These are phyloP conservation scores for Acanthosepion pharaonis DNA, from an alignment of 2,888 invertebrate genomes.

Conservation along the genomic window DNA sequence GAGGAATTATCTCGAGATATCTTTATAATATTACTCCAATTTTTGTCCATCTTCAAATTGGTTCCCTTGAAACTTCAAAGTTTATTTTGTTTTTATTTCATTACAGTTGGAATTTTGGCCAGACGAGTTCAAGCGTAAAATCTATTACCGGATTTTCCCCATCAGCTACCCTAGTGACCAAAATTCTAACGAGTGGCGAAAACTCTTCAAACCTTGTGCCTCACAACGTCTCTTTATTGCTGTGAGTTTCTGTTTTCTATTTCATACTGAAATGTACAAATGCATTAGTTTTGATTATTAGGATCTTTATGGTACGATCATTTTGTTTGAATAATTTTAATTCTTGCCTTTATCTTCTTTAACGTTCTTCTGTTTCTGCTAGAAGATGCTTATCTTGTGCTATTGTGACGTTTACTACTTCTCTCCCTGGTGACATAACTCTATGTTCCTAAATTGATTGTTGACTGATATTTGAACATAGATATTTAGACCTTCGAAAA, in stretches of 20 bases:
- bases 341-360: too few species aligned
- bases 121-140: constrained; percentile 78
- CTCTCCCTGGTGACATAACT: too few species aligned
- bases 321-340: too few species aligned
- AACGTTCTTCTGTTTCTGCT: too few species aligned
- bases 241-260: constrained; percentile 80
- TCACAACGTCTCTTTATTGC: constrained; percentile 94
- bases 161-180: constrained; percentile 85
- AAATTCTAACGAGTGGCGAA: constrained; percentile 86
- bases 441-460: background rate
- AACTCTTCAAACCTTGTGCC: constrained; percentile 93
- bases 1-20: too few species aligned
- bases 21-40: too few species aligned
- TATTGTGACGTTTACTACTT: background rate
- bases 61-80: background rate
- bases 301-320: too few species aligned
- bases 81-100: constrained; percentile 35
- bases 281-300: too few species aligned
- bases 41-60: too few species aligned
- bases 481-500: too few species aligned
- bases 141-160: constrained; percentile 84
- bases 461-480: too few species aligned
- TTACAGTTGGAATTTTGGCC: constrained; percentile 84
- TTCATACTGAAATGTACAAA: background rate
- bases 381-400: too few species aligned